Evolutionary conservation across 2,797 vertebrate genomes (phyloP).

Genomic region (Acipenser oxyrinchus): DNA sequence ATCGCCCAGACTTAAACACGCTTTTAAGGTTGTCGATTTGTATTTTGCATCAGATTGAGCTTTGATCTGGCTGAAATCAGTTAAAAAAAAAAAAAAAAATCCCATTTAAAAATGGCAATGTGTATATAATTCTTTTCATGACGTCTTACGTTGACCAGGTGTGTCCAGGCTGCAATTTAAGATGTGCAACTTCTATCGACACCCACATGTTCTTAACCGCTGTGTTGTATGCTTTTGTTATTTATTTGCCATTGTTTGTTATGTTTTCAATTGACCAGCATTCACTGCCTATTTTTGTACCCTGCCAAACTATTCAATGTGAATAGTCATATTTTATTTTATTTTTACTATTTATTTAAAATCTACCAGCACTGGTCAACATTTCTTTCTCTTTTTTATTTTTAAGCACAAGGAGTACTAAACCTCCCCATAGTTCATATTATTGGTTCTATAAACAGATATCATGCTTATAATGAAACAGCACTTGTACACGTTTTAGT

Average conservation of each 20-base stretch:
- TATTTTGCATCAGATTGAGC: conserved; percentile 30
- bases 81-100: conserved; percentile 42
- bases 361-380: conserved; percentile 8
- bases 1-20: conserved; percentile 28
- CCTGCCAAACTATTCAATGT: conserved; percentile 45
- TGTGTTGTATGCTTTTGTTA: conserved; percentile 9
- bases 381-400: conserved; percentile 2
- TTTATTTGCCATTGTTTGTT: conserved; percentile 34
- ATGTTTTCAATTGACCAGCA: conserved; percentile 33
- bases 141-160: not conserved
- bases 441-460: conserved; percentile 24
- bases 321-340: conserved; percentile 44
- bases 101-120: conserved; percentile 13
- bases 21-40: conserved; percentile 32
- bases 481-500: not conserved
- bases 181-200: conserved; percentile 54
- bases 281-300: conserved; percentile 47
- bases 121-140: conserved; percentile 11
- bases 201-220: conserved; percentile 27
- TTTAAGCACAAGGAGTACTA: conserved; percentile 31
- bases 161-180: conserved; percentile 35
- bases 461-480: not conserved
- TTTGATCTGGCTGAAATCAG: conserved; percentile 5
- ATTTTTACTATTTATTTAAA: conserved; percentile 1
- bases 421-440: conserved; percentile 59